Percentiles rank a stretch among this genome's conserved stretches.
Conservation (phyloP, 2,797 vertebrate genomes). For the Tragopan temminckii region DNA sequence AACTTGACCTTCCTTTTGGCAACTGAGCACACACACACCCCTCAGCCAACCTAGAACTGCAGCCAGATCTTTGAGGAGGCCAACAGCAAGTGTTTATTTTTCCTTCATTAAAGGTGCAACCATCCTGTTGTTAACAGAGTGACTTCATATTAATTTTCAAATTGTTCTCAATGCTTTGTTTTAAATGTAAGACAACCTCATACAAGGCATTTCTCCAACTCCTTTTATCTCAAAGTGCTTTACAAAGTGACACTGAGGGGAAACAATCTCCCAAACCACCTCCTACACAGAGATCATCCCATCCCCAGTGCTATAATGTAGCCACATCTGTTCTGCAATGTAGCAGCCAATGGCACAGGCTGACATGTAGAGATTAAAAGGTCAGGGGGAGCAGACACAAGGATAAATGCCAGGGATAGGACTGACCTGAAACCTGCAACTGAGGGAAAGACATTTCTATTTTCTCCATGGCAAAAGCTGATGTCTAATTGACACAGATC, state of each 20-base stretch:
- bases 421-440: neutral
- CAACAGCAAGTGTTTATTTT: conserved; percentile 70
- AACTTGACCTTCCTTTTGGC: neutral
- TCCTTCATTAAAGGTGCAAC: conserved; percentile 40
- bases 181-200: neutral
- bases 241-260: neutral
- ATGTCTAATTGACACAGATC: no score
- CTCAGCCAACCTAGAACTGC: neutral
- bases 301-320: neutral
- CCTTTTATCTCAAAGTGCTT: conserved; percentile 56
- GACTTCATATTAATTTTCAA: neutral
- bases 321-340: neutral
- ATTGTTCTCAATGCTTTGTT: neutral
- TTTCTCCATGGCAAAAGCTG: neutral
- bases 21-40: accelerated
- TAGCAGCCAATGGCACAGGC: neutral
- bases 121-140: neutral
- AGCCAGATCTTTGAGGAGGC: neutral
- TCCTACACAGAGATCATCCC: neutral
- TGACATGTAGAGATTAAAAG: neutral
- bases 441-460: neutral
- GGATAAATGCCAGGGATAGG: neutral
- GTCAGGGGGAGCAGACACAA: neutral
- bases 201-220: neutral
- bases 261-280: neutral